Percentiles rank a stretch among this genome's conserved stretches.
phyloP scores from a whole-genome alignment of 2,113 vertebrate species.

The Ictidomys tridecemlineatus region DNA sequence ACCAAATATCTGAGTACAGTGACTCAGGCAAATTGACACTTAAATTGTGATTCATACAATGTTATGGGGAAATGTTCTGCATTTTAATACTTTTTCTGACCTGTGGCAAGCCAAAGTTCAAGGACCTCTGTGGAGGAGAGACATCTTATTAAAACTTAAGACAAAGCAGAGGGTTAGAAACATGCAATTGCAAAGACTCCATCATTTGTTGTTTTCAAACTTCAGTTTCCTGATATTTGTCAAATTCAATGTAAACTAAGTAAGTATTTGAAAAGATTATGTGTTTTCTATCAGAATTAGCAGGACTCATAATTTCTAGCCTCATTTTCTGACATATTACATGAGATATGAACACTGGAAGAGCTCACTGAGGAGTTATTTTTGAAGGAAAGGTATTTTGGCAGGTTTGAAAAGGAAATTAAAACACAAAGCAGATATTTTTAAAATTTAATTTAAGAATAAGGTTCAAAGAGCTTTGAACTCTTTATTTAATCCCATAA shows the following conservation, averaged over 20 bases:
- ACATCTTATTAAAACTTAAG: background rate
- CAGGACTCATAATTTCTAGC: background rate
- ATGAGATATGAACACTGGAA: background rate
- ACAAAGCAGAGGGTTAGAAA: background rate
- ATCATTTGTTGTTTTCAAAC: background rate
- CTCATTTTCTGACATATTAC: slow-evolving; percentile 3
- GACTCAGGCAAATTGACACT: background rate
- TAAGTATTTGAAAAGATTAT: background rate
- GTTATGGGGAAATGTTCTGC: background rate
- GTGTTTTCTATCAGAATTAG: background rate
- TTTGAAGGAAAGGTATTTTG: background rate
- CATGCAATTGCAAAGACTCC: background rate
- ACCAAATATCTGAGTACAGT: background rate
- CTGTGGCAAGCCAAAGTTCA: background rate
- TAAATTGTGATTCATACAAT: background rate
- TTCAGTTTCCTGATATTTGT: background rate
- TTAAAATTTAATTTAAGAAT: background rate
- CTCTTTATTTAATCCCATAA: background rate
- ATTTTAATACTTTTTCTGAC: background rate
- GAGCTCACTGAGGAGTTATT: background rate
- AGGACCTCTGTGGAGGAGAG: background rate
- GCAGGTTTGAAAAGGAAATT: background rate
- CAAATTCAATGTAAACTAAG: background rate
- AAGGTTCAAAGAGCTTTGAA: background rate
- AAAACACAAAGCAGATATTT: slow-evolving; percentile 9